Base-by-base conservation (phyloP, 2,888 invertebrate genomes). In the Theristus sp. region DNA sequence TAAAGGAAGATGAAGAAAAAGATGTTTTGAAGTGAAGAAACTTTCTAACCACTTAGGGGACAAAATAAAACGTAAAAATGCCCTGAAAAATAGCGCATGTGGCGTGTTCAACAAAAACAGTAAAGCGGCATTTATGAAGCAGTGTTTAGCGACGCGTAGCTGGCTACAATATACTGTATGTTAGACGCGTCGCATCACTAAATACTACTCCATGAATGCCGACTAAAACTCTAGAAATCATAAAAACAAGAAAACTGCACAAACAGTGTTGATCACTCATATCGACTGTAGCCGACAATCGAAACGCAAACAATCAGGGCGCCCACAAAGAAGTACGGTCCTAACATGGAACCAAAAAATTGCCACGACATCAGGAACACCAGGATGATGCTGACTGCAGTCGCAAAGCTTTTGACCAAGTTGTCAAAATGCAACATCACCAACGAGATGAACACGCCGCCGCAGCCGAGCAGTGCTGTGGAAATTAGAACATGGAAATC, bases 391-490 rank as follows among this genome's bases (percentile, higher is more conserved):
- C 69, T 68, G 49, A 71, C 67, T n/a, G 73, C 71, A 17, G 74
- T 67, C 6, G 72, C 72, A 64, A 74, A 73, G 30, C 69, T 71
- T 63, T 73, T 73, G 64, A 71, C 66, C 56, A 73, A 66, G 60
- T 73, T 73, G 64, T 73, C 73, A 60, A 73, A 63, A 61, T 73
- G 67, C 61, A 70, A 69, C 71, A 73, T 73, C 52, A 73, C 72
- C 63, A 73, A 64, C 22, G 71, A 72, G 29, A 73, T 73, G 66
- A 70, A 73, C 49, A 73, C 65, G 26, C 73, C 73, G 22, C 73
- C 73, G 52, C 68, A 61, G 28, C 66, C 64, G 25, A 71, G 65
- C 29, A 68, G 66, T 22, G 65, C 70, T 71, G 63, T 67, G 62
- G 60, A 31, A 46, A 59, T 30, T 24, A n/a, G 25, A 55, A 28